Percentiles rank a stretch among this genome's conserved stretches.
phyloP scores from a whole-genome alignment of 2,888 invertebrate genomes.

The Drymonia ruficornis region DNA sequence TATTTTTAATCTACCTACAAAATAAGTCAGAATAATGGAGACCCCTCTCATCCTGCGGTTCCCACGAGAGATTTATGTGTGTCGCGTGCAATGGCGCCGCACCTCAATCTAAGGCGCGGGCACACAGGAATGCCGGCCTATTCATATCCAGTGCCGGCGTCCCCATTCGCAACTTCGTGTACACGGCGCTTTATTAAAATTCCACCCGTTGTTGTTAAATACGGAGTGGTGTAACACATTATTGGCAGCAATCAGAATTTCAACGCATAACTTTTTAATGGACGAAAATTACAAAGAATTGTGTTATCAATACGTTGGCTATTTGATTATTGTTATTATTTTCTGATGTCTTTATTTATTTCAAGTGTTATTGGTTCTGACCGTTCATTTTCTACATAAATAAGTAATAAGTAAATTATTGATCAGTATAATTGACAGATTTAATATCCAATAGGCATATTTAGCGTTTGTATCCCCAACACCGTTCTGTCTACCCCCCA shows the following conservation, averaged over 20 bases:
- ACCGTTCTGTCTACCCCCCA: constrained; percentile 2
- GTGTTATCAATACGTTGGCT: too few relatives aligned
- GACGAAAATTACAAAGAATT: too few relatives aligned
- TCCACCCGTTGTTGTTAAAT: constrained; percentile 22
- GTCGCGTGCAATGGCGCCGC: constrained; percentile 34
- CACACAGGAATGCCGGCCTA: constrained; percentile 2
- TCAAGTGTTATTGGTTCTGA: too few relatives aligned
- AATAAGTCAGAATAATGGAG: not conserved
- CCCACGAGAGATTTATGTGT: constrained; percentile 34
- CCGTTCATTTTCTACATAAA: too few relatives aligned
- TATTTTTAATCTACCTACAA: not conserved
- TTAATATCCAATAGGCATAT: not conserved
- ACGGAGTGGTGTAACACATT: not conserved
- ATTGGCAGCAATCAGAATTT: too few relatives aligned
- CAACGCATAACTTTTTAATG: too few relatives aligned
- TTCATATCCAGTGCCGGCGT: not conserved
- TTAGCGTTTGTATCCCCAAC: not conserved
- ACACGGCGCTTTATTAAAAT: constrained; percentile 48
- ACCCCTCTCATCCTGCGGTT: constrained; percentile 12
- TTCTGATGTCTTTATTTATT: too few relatives aligned
- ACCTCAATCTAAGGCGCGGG: constrained; percentile 25
- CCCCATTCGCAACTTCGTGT: constrained; percentile 30
- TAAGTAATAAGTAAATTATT: too few relatives aligned
- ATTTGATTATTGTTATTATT: too few relatives aligned
- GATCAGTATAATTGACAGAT: not conserved